Conservation (phyloP, 2,888 invertebrate genomes). For the Heliconius ismenius region DNA sequence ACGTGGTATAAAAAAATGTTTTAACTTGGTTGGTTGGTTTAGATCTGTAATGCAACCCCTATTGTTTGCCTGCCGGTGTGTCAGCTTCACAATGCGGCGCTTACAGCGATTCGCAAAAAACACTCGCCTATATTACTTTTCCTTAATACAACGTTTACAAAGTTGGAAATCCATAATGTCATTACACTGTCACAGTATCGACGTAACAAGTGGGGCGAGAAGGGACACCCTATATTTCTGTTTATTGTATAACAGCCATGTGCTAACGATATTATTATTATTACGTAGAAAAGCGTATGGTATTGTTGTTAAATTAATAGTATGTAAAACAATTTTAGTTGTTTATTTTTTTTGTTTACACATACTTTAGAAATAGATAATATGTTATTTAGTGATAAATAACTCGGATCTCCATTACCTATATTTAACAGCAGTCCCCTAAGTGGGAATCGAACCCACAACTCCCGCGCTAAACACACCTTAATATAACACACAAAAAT, state of each 20-base stretch:
- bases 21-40: too few species aligned
- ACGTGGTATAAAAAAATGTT: too few species aligned
- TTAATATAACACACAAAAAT: background rate
- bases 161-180: slow-evolving; percentile 31
- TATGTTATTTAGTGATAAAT: background rate
- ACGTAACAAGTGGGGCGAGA: slow-evolving; percentile 41
- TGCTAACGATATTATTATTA: slow-evolving; percentile 18
- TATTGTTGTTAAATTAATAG: too few species aligned
- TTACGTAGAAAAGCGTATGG: background rate
- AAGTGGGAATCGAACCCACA: background rate
- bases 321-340: too few species aligned
- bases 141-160: slow-evolving; percentile 33
- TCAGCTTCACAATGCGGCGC: slow-evolving; percentile 30
- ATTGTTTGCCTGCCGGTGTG: slow-evolving; percentile 38
- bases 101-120: slow-evolving; percentile 35
- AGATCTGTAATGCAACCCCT: slow-evolving; percentile 38
- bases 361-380: too few species aligned
- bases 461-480: background rate
- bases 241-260: slow-evolving; percentile 32
- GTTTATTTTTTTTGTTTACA: too few species aligned
- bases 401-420: background rate
- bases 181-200: slow-evolving; percentile 31
- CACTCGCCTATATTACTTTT: slow-evolving; percentile 19
- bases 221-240: slow-evolving; percentile 34
- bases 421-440: background rate